Conservation (phyloP, 2,888 invertebrate genomes). For the Empis stercorea region DNA sequence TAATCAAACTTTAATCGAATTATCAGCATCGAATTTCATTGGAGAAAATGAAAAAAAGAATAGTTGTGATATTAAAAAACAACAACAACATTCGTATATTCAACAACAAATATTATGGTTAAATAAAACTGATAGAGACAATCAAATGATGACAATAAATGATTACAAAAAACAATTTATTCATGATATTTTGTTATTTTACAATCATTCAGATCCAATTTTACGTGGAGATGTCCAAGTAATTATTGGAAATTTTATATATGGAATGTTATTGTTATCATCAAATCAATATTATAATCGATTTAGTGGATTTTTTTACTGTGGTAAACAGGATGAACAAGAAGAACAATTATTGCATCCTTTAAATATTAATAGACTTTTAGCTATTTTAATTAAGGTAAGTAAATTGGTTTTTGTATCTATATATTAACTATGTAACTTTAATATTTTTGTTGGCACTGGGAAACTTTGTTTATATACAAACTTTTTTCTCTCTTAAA, state of each 20-base stretch:
- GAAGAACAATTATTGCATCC: constrained; percentile 7
- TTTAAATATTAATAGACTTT: constrained; percentile 24
- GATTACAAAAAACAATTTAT: constrained; percentile 12
- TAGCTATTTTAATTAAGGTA: constrained; percentile 32
- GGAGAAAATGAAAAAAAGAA: neutral
- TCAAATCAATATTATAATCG: constrained; percentile 12
- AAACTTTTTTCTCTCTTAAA: too few relatives aligned
- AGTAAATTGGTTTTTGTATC: constrained; percentile 9
- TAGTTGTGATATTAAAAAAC: neutral
- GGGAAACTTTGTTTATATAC: too few relatives aligned
- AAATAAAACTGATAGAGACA: neutral
- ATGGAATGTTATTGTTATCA: constrained; percentile 17
- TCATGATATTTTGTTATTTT: constrained; percentile 30
- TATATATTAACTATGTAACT: neutral
- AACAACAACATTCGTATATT: neutral
- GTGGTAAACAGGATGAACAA: neutral
- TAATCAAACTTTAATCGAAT: constrained; percentile 9
- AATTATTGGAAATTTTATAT: constrained; percentile 32
- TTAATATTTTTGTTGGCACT: too few relatives aligned
- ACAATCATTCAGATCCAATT: constrained; percentile 33
- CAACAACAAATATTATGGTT: neutral
- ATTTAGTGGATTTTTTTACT: neutral
- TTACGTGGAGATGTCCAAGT: constrained; percentile 33
- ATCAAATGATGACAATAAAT: neutral
- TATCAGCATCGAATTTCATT: neutral